Base-by-base conservation (phyloP, 2,888 invertebrate genomes). In the Aphodius sticticus region DNA sequence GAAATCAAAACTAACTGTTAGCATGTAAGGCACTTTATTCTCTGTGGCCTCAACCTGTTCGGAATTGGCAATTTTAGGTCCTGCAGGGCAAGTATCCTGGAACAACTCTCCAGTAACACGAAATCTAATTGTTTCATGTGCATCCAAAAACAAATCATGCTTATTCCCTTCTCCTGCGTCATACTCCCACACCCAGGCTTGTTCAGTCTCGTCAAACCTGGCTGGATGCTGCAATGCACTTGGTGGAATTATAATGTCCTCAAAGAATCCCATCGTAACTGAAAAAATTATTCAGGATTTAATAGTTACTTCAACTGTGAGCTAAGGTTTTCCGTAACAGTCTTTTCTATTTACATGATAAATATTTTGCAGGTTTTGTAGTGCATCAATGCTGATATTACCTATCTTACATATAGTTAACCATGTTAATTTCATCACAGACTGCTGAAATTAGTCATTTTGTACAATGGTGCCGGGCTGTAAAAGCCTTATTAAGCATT, bases 101-200 rank as follows among this genome's bases (percentile, higher is more conserved):
- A 98, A 99, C 69, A 91, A 90, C 90, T 98, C 98, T 82, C 96
- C 95, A 9, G 96, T 95, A 0, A 99, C 95, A 83, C 97, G 92
- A 89, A 99, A 98, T 86, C 96, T 93, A 83, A 96, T 95, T 71
- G 93, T 92, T 90, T 96, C 96, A 53, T 96, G 96, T 84, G 95
- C 93, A 88, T 99, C 98, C 97, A 99, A 97, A 87, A 95, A 97
- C 69, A 99, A 92, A 87, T 98, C 96, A 90, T 98, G 98, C 86
- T 94, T 95, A 83, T 93, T 83, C 6, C 95, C 96, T 87, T 95
- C 95, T 6, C 93, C 95, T 78, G 94, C 93, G 36, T 96, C 95
- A 88, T 98, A 99, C 87, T 98, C 96, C 99, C 99, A 99, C 0
- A 98, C 95, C 98, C 98, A 99, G 0, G 96, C 95, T 90, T 98